A percentile compares a stretch with the other conserved stretches of the same genome.
Evolutionary conservation across 2,797 vertebrate species (phyloP).

Genomic region (Rhabdomys pumilio): DNA sequence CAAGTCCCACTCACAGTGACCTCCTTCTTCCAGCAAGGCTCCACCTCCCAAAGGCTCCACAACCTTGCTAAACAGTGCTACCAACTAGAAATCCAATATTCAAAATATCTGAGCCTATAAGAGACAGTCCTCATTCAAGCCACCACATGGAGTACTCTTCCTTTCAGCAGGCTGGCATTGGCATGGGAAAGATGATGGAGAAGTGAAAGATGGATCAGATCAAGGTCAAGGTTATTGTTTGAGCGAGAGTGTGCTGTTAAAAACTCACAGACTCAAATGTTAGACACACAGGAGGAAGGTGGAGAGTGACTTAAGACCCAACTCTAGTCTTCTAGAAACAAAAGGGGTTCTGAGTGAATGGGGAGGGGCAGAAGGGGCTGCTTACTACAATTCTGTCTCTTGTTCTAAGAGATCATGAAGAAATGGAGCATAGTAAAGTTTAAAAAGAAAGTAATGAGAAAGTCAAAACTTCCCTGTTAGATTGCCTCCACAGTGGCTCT

Average conservation of each 20-base stretch:
- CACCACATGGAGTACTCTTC: not conserved
- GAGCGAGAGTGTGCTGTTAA: not conserved
- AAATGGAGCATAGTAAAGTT: not conserved
- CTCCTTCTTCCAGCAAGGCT: not conserved
- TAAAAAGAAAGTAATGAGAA: not conserved
- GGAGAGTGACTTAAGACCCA: not conserved
- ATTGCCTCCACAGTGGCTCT: not conserved
- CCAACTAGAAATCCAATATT: not conserved
- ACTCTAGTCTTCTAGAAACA: not conserved
- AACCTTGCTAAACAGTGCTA: not conserved
- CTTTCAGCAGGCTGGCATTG: not conserved
- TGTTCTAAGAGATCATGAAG: not conserved
- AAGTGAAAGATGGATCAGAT: not conserved
- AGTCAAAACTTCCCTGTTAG: not conserved
- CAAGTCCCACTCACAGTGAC: not conserved
- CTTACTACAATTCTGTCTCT: not conserved
- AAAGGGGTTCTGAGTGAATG: not conserved
- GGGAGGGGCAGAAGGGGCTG: not conserved
- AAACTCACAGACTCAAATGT: not conserved
- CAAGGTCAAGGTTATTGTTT: not conserved
- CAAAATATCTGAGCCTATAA: not conserved
- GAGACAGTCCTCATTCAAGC: not conserved
- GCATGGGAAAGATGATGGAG: not conserved
- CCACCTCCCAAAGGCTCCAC: not conserved
- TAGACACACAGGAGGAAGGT: not conserved